Evolutionary conservation across 2,797 vertebrate species (phyloP), one percentile per base, ranked within the genome.

Genomic region (Sarcophilus harrisii): DNA sequence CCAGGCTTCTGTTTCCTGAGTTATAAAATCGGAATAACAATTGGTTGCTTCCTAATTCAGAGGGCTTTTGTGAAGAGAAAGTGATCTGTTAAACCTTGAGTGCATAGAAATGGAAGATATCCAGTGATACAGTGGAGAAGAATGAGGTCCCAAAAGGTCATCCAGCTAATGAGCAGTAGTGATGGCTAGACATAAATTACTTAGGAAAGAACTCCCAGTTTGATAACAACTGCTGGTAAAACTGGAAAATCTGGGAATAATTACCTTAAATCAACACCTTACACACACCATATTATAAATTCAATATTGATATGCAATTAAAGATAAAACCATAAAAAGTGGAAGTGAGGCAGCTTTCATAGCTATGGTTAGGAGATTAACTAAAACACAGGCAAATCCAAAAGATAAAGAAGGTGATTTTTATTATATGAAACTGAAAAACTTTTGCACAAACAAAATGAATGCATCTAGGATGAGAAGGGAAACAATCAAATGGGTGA

Each of bases 181-280:
- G 57, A 95, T 94, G 90, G 90, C 93, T 60, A 93, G 91, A 55
- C 5, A 8, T 54, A 62, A 95, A 14, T 49, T 81, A 96, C 24
- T n/a, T 58, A 90, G 59, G 52, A 94, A 96, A 87, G 28, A 92
- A 28, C 38, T 45, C 73, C 21, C 38, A 49, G 45, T 87, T 87
- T 3, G 73, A 87, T 87, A 45, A 38, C 66, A 81, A 45, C 73
- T 27, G 38, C 73, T 87, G 24, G 21, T 24, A 87, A 87, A 87
- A 87, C 38, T 9, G n/a, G 66, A 81, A 81, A 81, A 81, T 81
- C 66, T 81, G 66, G 73, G 38, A 87, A 49, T 27, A 87, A 87
- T 87, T 49, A 87, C 38, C 73, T 87, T 27, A 81, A 49, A 45
- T 87, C 73, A 87, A 49, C 73, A 45, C 73, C 38, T 49, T 49